Conservation (phyloP, 1,140 invertebrate species). For the Prorops nasuta region DNA sequence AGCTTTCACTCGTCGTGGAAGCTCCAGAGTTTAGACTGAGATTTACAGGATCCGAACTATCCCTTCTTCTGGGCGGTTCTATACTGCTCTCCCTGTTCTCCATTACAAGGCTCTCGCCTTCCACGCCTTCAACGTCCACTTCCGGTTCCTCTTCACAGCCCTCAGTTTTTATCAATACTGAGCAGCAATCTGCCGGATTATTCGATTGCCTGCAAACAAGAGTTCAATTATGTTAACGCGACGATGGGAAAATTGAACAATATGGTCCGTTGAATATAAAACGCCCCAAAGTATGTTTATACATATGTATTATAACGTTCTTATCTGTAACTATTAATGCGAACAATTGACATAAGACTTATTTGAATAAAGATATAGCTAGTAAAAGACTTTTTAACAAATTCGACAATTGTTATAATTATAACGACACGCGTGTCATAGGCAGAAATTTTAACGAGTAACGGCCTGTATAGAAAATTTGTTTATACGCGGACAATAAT, state of each 20-base stretch:
- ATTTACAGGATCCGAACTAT: conserved; percentile 72
- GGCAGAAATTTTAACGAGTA: too few species aligned
- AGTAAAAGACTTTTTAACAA: too few species aligned
- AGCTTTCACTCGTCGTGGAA: conserved; percentile 49
- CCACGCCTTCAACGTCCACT: conserved; percentile 58
- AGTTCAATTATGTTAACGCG: neutral
- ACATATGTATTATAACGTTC: too few species aligned
- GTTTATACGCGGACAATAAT: too few species aligned
- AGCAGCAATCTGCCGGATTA: conserved; percentile 54
- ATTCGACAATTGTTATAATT: too few species aligned
- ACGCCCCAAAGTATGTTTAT: too few species aligned
- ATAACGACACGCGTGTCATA: too few species aligned
- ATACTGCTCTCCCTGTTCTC: conserved; percentile 50
- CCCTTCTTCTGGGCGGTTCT: conserved; percentile 52
- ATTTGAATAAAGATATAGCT: too few species aligned
- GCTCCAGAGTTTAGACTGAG: conserved; percentile 60
- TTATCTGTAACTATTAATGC: too few species aligned
- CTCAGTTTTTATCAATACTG: conserved; percentile 56
- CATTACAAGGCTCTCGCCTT: conserved; percentile 55
- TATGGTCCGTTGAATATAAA: too few species aligned
- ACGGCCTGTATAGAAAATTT: too few species aligned
- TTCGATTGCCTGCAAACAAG: conserved; percentile 49
- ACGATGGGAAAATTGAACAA: neutral
- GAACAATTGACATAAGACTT: too few species aligned
- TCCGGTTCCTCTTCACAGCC: conserved; percentile 60